A percentile compares a stretch with the other conserved stretches of the same genome.
phyloP scores from a whole-genome alignment of 2,113 vertebrate genomes.

The Promerops cafer region DNA sequence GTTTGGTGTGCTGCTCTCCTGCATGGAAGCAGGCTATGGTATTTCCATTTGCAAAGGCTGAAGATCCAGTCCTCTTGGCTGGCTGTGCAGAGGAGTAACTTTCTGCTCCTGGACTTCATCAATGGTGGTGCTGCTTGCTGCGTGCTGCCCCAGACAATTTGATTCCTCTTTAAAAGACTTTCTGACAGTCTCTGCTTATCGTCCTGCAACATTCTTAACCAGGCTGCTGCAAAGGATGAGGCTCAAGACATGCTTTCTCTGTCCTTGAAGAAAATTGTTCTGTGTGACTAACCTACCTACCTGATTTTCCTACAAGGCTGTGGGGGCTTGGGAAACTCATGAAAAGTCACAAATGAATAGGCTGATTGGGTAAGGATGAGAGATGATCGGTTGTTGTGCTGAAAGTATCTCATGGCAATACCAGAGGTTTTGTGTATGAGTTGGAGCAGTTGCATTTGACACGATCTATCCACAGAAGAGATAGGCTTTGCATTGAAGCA shows the following conservation, averaged over 20 bases:
- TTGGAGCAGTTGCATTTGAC: neutral
- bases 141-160: no score
- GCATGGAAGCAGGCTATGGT: neutral
- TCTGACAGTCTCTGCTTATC: neutral
- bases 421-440: neutral
- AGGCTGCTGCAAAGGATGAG: neutral
- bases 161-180: neutral
- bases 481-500: neutral
- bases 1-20: neutral
- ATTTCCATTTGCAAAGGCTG: neutral
- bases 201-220: neutral
- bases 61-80: neutral
- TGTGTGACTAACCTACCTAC: neutral
- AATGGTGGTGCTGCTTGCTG: rapidly evolving
- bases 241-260: neutral
- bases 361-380: neutral
- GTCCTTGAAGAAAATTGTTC: neutral
- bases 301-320: neutral
- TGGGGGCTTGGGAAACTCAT: neutral
- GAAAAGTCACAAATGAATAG: neutral
- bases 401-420: neutral
- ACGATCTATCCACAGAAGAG: neutral
- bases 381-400: neutral
- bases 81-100: neutral
- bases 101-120: neutral